Conservation (phyloP, 2,113 vertebrate genomes). For the Chionodraco myersi region DNA sequence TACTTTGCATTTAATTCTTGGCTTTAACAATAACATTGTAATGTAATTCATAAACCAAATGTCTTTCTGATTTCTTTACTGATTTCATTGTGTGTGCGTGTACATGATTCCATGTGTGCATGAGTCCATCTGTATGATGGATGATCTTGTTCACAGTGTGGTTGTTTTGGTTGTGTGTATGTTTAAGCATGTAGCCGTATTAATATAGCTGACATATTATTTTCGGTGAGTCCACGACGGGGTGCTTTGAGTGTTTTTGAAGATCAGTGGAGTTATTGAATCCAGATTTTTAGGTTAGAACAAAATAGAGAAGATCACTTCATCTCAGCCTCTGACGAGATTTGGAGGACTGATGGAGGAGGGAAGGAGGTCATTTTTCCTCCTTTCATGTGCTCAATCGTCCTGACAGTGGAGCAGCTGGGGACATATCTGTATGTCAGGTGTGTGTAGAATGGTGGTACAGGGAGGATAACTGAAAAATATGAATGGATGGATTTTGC, state of each 20-base stretch:
- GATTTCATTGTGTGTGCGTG: background rate
- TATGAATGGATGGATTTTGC: too few species aligned
- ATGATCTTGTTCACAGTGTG: background rate
- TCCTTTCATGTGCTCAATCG: conserved; percentile 55
- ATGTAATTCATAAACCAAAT: background rate
- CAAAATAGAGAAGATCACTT: background rate
- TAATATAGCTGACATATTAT: background rate
- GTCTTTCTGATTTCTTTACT: background rate
- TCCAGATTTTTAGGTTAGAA: conserved; percentile 47
- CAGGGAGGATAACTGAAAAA: background rate
- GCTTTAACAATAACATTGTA: too few species aligned
- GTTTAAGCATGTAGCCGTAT: background rate
- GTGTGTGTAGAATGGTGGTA: background rate
- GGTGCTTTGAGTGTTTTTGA: conserved; percentile 32
- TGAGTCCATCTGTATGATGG: background rate
- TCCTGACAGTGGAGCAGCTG: conserved; percentile 32
- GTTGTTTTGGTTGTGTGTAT: background rate
- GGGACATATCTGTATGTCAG: conserved; percentile 20
- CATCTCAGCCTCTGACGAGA: conserved; percentile 24
- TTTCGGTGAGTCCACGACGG: background rate
- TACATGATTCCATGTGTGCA: background rate
- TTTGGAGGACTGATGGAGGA: conserved; percentile 34
- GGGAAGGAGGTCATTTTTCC: conserved; percentile 35
- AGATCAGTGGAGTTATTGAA: conserved; percentile 46
- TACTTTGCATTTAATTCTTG: background rate